A percentile compares a stretch with the other conserved stretches of the same genome.
These are phyloP conservation scores for Temnothorax nylanderi DNA, from an alignment of 1,140 invertebrate genomes.

Conservation along the genomic window DNA sequence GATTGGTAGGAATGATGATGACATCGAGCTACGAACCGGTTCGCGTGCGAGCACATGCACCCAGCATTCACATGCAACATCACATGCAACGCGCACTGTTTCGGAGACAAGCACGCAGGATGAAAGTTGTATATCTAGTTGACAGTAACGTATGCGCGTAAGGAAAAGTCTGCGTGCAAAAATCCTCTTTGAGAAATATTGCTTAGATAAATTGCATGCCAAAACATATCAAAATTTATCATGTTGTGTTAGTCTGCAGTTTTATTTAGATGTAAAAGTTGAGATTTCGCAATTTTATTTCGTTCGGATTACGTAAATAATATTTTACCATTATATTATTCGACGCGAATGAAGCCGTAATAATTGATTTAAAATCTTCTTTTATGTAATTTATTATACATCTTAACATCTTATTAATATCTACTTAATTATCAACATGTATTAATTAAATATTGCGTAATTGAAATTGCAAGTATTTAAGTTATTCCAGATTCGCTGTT, in stretches of 20 bases:
- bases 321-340: neutral
- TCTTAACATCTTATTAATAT: too few species aligned
- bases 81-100: conserved; percentile 1
- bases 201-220: neutral
- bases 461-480: neutral
- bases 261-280: neutral
- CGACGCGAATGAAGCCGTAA: neutral
- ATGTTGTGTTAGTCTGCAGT: neutral
- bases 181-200: neutral
- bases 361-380: neutral
- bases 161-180: neutral
- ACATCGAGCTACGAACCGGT: conserved; percentile 18
- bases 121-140: conserved; percentile 25
- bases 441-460: neutral
- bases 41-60: conserved; percentile 1
- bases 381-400: neutral
- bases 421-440: too few species aligned
- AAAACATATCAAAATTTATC: neutral
- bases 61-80: conserved; percentile 24
- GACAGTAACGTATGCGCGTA: neutral
- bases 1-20: neutral
- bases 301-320: neutral
- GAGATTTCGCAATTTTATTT: neutral
- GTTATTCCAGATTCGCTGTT: neutral
- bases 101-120: neutral